Percentiles rank a stretch among this genome's conserved stretches.
These are phyloP conservation scores for Hepsetus odoe DNA, from an alignment of 2,113 vertebrate species.

Conservation along the genomic window DNA sequence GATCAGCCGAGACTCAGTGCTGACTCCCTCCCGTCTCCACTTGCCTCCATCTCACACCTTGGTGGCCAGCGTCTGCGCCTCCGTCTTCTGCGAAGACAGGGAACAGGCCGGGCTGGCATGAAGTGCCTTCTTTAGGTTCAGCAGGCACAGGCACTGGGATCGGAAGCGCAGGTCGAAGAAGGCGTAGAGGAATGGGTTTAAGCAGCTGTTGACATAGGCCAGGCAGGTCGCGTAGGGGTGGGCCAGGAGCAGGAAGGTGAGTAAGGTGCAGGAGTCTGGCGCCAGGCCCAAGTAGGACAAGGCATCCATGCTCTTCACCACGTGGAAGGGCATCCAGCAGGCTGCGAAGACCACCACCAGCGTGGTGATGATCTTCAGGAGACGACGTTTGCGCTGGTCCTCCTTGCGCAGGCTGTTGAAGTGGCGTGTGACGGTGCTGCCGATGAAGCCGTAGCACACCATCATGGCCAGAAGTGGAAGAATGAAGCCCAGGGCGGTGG, in stretches of 20 bases:
- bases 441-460: slow-evolving; percentile 83
- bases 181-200: slow-evolving; percentile 86
- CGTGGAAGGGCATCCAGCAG: slow-evolving; percentile 86
- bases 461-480: slow-evolving; percentile 84
- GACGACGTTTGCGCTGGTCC: slow-evolving; percentile 76
- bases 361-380: slow-evolving; percentile 83
- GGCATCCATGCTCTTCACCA: slow-evolving; percentile 81
- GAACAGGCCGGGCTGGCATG: slow-evolving; percentile 73
- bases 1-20: not conserved
- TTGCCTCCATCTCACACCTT: slow-evolving; percentile 74
- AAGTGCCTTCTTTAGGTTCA: slow-evolving; percentile 75
- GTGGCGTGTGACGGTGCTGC: slow-evolving; percentile 80
- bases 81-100: slow-evolving; percentile 82
- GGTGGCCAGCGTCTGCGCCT: slow-evolving; percentile 78
- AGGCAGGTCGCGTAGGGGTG: slow-evolving; percentile 85
- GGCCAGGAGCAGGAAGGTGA: slow-evolving; percentile 75
- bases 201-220: slow-evolving; percentile 87
- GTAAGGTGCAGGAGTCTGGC: slow-evolving; percentile 72
- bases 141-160: slow-evolving; percentile 79
- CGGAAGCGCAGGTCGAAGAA: slow-evolving; percentile 86
- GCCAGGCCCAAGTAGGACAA: slow-evolving; percentile 77
- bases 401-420: slow-evolving; percentile 81
- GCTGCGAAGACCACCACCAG: slow-evolving; percentile 82
- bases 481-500: slow-evolving; percentile 79
- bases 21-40: slow-evolving; percentile 7